These are phyloP conservation scores for Hippotragus niger DNA, from an alignment of 2,113 vertebrate species.

Conservation along the genomic window DNA sequence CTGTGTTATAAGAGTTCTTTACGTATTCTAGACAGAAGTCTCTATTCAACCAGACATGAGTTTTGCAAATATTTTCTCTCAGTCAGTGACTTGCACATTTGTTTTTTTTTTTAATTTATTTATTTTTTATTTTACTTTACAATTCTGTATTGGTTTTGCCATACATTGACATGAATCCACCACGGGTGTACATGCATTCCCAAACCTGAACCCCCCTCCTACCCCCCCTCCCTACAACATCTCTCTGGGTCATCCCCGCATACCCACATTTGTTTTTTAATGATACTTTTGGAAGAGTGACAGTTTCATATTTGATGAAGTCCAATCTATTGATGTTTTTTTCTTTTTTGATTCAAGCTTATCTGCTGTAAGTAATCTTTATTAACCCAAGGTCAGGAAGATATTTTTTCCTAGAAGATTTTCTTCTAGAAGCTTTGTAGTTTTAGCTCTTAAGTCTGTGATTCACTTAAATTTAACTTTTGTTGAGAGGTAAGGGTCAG, in stretches of 20 bases:
- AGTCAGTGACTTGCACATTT: background rate
- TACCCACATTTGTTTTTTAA: background rate
- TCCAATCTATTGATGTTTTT: background rate
- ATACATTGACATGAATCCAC: too few species aligned
- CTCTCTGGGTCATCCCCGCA: too few species aligned
- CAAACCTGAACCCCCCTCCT: too few species aligned
- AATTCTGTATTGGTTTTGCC: too few species aligned
- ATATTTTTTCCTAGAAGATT: background rate
- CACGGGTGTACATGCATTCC: too few species aligned
- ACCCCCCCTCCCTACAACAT: too few species aligned
- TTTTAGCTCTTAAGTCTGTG: background rate
- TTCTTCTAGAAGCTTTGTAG: background rate
- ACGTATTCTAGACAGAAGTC: background rate
- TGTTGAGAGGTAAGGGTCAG: background rate
- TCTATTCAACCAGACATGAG: background rate
- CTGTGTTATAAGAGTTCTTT: background rate
- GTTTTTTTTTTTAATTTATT: too few species aligned
- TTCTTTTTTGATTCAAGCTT: conserved; percentile 1
- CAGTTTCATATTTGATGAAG: background rate
- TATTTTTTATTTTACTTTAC: too few species aligned
- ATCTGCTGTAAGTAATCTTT: background rate
- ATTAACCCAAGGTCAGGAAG: background rate
- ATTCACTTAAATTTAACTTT: background rate
- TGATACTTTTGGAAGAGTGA: background rate
- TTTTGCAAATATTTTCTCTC: background rate